phyloP scores from a whole-genome alignment of 2,113 vertebrate genomes.

The Peucedramus taeniatus region DNA sequence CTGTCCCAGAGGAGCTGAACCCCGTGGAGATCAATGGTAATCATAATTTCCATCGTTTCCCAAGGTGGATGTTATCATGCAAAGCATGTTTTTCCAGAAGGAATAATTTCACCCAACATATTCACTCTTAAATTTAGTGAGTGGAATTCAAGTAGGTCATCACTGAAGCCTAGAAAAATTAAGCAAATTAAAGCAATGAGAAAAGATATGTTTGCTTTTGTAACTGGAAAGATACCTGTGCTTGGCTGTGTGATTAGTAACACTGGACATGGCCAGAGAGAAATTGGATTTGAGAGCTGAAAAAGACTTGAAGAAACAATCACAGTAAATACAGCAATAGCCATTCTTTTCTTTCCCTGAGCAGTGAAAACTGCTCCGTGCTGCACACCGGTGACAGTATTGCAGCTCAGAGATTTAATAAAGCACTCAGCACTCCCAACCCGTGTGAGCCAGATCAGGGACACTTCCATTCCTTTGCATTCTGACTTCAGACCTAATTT shows the following conservation, averaged over 20 bases:
- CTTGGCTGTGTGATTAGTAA: no score
- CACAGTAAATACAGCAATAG: neutral
- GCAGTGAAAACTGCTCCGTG: neutral
- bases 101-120: neutral
- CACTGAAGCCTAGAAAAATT: neutral
- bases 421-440: neutral
- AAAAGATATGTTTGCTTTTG: neutral
- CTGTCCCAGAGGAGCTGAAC: neutral
- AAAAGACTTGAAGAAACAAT: neutral
- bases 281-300: neutral
- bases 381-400: rapidly evolving
- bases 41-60: rapidly evolving
- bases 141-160: neutral
- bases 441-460: rapidly evolving
- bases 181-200: neutral
- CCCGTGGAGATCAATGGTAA: neutral
- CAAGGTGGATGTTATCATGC: neutral
- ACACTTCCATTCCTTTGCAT: neutral
- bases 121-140: neutral
- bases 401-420: neutral
- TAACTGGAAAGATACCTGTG: neutral
- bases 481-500: neutral
- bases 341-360: neutral
- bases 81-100: neutral
- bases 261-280: neutral